These are phyloP conservation scores for Apogon hyalosoma DNA, from an alignment of 2,797 vertebrate species.

Conservation along the genomic window DNA sequence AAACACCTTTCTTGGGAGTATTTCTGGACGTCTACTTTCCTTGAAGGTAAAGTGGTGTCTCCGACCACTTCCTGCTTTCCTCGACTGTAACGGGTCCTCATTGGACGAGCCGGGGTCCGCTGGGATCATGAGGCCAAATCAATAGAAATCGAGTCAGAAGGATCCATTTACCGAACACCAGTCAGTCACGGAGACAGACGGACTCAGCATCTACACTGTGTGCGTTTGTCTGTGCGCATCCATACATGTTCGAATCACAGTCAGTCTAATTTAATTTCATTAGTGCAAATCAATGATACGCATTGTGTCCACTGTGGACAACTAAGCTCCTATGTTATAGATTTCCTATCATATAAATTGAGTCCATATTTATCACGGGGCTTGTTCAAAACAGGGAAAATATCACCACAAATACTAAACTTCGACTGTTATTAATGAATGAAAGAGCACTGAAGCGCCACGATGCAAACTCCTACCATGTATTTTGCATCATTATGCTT, in stretches of 20 bases:
- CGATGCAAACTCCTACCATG: no score
- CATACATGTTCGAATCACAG: conserved; percentile 28
- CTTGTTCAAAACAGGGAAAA: background rate
- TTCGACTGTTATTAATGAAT: no score
- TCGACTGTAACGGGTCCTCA: background rate
- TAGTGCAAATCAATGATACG: conserved; percentile 33
- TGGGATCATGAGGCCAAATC: conserved; percentile 39
- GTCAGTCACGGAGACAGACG: conserved; percentile 3
- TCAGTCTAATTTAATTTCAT: conserved; percentile 33
- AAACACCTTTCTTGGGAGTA: no score
- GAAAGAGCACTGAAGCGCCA: no score
- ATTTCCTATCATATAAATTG: conserved; percentile 19
- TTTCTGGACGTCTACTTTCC: background rate
- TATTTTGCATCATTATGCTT: background rate
- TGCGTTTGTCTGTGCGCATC: conserved; percentile 7
- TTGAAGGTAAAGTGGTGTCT: conserved; percentile 2
- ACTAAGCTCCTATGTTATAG: conserved; percentile 15
- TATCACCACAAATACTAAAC: background rate
- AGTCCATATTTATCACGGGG: background rate
- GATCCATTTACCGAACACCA: conserved; percentile 34
- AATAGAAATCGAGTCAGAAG: conserved; percentile 35
- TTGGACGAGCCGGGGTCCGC: background rate
- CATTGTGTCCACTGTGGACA: conserved; percentile 1
- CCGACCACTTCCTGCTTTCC: conserved; percentile 21
- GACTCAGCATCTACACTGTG: conserved; percentile 13